Conservation (phyloP, 2,797 vertebrate genomes). For the Lutjanus argentimaculatus region DNA sequence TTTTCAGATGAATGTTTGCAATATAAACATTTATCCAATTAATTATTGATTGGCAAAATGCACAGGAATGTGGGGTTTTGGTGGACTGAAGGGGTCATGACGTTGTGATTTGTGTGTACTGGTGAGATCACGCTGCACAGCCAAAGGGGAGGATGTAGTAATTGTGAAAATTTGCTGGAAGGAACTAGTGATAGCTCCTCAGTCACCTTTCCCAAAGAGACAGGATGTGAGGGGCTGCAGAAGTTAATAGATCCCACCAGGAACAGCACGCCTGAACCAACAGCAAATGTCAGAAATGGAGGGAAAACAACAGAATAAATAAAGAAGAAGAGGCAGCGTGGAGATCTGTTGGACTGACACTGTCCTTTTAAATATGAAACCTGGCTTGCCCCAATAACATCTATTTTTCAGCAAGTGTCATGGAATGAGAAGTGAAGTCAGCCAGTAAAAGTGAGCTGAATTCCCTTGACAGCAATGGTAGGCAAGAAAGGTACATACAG, state of each 20-base stretch:
- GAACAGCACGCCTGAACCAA: conserved; percentile 19
- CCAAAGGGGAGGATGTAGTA: conserved; percentile 15
- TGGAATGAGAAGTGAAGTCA: not conserved
- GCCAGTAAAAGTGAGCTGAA: not conserved
- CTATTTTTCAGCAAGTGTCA: not conserved
- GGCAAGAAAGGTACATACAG: not conserved
- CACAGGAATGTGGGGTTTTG: conserved; percentile 11
- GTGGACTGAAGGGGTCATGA: conserved; percentile 6
- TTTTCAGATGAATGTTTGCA: conserved; percentile 53
- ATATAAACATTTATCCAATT: conserved; percentile 46
- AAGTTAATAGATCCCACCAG: conserved; percentile 45
- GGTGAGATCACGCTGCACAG: conserved; percentile 26
- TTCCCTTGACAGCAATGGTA: not conserved
- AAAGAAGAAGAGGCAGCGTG: conserved; percentile 15
- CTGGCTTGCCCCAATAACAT: not conserved
- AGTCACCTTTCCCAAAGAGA: conserved; percentile 38
- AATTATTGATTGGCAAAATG: conserved; percentile 63
- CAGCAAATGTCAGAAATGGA: not conserved
- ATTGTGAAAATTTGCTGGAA: conserved; percentile 14
- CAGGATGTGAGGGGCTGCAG: conserved; percentile 26
- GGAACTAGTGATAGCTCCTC: conserved; percentile 7
- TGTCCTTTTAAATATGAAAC: not conserved
- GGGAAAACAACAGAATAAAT: conserved; percentile 1
- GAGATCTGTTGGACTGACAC: not conserved
- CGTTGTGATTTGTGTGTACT: conserved; percentile 7